Conservation (phyloP, 2,797 vertebrate genomes). For the Gadopsis marmoratus region DNA sequence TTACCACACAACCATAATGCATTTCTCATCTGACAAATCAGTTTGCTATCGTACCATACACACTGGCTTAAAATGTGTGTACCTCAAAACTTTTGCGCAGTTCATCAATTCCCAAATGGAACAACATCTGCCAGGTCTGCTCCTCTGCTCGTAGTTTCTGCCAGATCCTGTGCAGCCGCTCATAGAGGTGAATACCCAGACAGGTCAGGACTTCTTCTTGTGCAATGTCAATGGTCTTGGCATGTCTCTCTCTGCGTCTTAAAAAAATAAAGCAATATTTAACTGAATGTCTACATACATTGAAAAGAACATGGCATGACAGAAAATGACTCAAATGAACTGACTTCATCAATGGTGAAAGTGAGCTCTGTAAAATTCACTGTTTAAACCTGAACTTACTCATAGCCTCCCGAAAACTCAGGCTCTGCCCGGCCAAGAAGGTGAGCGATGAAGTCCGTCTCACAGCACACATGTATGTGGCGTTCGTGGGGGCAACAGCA, state of each 20-base stretch:
- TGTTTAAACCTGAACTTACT: constrained; percentile 89
- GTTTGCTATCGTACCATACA: not conserved
- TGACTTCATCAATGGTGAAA: not conserved
- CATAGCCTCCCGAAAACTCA: constrained; percentile 96
- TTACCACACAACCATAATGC: not conserved
- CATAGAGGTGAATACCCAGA: constrained; percentile 96
- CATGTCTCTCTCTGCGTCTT: constrained; percentile 95
- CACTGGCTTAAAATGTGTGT: not conserved
- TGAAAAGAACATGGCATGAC: not conserved
- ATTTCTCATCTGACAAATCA: not conserved
- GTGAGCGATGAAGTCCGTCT: constrained; percentile 97
- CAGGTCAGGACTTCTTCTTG: constrained; percentile 99
- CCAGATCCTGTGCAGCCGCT: constrained; percentile 97
- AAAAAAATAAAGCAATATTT: not conserved
- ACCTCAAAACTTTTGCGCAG: constrained; percentile 98
- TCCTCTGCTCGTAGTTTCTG: constrained; percentile 97
- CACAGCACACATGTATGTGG: constrained; percentile 96
- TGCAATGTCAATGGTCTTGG: constrained; percentile 98
- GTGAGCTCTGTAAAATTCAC: constrained; percentile 38
- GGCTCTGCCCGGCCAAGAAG: constrained; percentile 95
- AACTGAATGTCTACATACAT: not conserved
- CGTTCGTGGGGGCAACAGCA: constrained; percentile 96
- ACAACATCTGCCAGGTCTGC: constrained; percentile 98
- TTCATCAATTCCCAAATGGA: constrained; percentile 94
- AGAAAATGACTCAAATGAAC: not conserved